Evolutionary conservation across 1,140 invertebrate species (phyloP).

Genomic region (Glossosoma conforme): DNA sequence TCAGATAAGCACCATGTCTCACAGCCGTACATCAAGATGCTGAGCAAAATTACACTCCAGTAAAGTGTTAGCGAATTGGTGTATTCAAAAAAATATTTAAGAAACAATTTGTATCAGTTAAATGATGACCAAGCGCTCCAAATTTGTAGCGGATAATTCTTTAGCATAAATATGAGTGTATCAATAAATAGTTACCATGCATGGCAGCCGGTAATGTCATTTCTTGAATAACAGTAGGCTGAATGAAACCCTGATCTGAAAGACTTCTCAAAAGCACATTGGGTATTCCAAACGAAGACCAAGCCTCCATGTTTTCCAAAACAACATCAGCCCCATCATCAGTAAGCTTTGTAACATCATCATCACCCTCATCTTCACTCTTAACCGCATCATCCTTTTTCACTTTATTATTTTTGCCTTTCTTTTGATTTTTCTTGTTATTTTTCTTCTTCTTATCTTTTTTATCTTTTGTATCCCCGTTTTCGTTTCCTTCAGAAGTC

Average conservation of each 20-base stretch:
- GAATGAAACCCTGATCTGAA: constrained; percentile 66
- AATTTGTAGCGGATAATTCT: neutral
- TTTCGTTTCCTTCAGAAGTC: neutral
- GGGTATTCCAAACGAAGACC: constrained; percentile 69
- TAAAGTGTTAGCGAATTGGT: neutral
- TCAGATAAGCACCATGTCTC: neutral
- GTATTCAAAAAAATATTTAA: neutral
- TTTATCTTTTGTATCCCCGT: constrained; percentile 30
- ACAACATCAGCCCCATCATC: constrained; percentile 33
- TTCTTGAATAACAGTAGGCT: constrained; percentile 80
- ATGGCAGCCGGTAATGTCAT: constrained; percentile 80
- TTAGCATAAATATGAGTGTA: constrained; percentile 15
- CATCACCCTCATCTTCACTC: constrained; percentile 21
- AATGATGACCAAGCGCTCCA: neutral
- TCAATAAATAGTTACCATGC: constrained; percentile 52
- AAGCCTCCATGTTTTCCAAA: constrained; percentile 56
- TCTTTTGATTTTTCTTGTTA: constrained; percentile 24
- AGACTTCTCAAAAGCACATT: constrained; percentile 68
- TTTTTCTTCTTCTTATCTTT: constrained; percentile 34
- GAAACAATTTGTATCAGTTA: neutral
- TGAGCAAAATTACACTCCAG: neutral
- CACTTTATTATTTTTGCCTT: constrained; percentile 22
- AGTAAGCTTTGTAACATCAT: constrained; percentile 33
- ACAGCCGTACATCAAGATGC: neutral
- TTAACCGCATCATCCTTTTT: constrained; percentile 24